Conservation (phyloP, 1,140 invertebrate genomes). For the Phthorimaea operculella region DNA sequence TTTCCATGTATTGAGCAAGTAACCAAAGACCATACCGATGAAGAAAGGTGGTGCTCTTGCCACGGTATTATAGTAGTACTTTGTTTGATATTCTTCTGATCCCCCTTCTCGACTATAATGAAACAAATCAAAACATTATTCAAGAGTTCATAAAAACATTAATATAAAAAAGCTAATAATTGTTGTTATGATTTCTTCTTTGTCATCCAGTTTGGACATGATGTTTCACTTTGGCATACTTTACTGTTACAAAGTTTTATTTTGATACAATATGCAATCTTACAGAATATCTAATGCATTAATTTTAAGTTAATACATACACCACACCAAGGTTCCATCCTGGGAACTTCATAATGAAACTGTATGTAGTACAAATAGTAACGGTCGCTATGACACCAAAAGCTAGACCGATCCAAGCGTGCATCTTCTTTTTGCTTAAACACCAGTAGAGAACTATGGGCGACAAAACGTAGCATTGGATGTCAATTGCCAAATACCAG, state of each 20-base stretch:
- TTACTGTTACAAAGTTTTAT: no score
- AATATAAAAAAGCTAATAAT: no score
- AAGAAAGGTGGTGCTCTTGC: conserved; percentile 42
- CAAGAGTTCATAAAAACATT: no score
- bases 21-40: conserved; percentile 46
- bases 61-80: conserved; percentile 48
- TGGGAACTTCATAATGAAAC: conserved; percentile 22
- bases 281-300: no score
- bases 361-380: conserved; percentile 14
- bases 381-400: conserved; percentile 13
- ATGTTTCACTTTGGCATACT: no score
- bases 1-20: conserved; percentile 36
- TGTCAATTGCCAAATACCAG: conserved; percentile 75
- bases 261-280: no score
- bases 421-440: conserved; percentile 22
- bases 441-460: conserved; percentile 65
- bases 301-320: conserved; percentile 17
- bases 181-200: no score
- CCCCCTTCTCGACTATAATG: not conserved
- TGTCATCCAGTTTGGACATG: no score
- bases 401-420: conserved; percentile 23
- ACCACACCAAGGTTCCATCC: conserved; percentile 12
- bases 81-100: not conserved
- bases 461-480: conserved; percentile 75
- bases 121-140: no score